phyloP scores from a whole-genome alignment of 2,888 invertebrate genomes.

The Ormyrus thymus region DNA sequence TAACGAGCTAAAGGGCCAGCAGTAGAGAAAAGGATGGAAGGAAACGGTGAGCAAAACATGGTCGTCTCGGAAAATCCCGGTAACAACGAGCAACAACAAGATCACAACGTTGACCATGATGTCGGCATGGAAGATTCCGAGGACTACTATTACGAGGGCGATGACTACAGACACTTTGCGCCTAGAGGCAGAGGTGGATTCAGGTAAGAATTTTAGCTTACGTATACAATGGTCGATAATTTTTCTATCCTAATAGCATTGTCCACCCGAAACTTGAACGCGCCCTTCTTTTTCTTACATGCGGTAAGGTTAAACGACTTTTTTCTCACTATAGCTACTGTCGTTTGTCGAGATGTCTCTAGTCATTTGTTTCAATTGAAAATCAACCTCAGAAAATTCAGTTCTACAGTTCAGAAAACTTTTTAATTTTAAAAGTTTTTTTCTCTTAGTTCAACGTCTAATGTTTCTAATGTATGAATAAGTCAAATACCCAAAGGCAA shows the following conservation, averaged over 20 bases:
- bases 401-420: background rate
- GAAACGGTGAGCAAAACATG: constrained; percentile 45
- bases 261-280: background rate
- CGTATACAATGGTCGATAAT: background rate
- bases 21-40: constrained; percentile 29
- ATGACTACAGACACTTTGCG: constrained; percentile 76
- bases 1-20: too few relatives aligned
- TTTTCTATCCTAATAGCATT: background rate
- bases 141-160: constrained; percentile 73
- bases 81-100: constrained; percentile 34
- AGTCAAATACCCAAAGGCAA: constrained; percentile 53
- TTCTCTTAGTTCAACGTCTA: constrained; percentile 39
- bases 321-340: background rate
- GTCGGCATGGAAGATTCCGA: constrained; percentile 68
- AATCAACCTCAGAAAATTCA: too few relatives aligned
- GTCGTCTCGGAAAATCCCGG: constrained; percentile 17
- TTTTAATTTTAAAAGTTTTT: constrained; percentile 9
- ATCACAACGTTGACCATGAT: constrained; percentile 47
- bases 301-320: constrained; percentile 36
- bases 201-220: constrained; percentile 70
- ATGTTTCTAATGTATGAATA: constrained; percentile 54
- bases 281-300: background rate
- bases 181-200: constrained; percentile 76
- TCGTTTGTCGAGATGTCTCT: background rate
- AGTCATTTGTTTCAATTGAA: constrained; percentile 26